Percentiles rank a stretch among this genome's conserved stretches.
Evolutionary conservation across 2,797 vertebrate species (phyloP).

Genomic region (Tolypeutes matacus): DNA sequence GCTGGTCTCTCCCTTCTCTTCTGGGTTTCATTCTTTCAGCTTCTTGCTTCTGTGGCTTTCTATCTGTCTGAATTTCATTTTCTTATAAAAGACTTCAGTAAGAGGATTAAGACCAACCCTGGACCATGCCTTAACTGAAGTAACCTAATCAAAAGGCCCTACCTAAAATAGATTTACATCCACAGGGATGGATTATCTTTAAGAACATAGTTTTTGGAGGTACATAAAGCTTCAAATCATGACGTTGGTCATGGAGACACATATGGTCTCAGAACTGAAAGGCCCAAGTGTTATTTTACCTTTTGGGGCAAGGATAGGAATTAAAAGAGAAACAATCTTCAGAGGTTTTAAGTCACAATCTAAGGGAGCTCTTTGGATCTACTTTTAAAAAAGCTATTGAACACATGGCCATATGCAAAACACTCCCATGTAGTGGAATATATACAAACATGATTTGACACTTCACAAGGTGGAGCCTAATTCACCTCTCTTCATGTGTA

Average conservation of each 20-base stretch:
- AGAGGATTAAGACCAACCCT: too few relatives aligned
- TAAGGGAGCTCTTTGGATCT: neutral
- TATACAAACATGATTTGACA: neutral
- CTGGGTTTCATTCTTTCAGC: too few relatives aligned
- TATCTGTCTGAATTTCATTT: too few relatives aligned
- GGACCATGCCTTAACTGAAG: too few relatives aligned
- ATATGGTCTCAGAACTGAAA: neutral
- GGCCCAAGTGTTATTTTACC: neutral
- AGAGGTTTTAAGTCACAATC: neutral
- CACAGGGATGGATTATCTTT: too few relatives aligned
- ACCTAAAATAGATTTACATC: too few relatives aligned
- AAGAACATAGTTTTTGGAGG: too few relatives aligned
- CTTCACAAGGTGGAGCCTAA: neutral
- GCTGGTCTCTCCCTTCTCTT: too few relatives aligned
- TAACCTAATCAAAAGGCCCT: too few relatives aligned
- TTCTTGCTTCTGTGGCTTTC: too few relatives aligned
- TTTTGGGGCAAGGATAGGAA: neutral
- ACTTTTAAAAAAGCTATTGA: neutral
- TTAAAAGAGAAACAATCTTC: neutral
- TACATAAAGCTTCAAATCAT: too few relatives aligned
- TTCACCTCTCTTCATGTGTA: neutral
- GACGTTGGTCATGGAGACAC: neutral
- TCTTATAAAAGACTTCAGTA: too few relatives aligned
- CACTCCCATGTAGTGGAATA: neutral
- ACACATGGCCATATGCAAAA: neutral